These are phyloP conservation scores for Clunio marinus DNA, from an alignment of 2,888 invertebrate species.

Conservation along the genomic window DNA sequence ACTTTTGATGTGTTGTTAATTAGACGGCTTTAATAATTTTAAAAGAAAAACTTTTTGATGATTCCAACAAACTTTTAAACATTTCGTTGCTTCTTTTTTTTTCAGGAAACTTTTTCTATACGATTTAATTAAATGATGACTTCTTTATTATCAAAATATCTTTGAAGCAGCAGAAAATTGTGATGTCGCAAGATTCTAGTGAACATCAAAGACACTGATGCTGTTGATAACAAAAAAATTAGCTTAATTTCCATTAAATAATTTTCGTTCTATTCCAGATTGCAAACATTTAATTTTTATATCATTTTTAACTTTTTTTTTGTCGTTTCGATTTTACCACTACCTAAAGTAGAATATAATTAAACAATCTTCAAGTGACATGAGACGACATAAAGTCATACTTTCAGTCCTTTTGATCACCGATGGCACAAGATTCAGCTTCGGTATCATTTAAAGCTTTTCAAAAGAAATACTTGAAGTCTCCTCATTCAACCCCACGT, in stretches of 20 bases:
- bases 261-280: background rate
- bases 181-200: background rate
- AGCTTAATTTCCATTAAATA: background rate
- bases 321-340: background rate
- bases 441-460: no score
- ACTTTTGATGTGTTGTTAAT: no score
- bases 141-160: conserved; percentile 2
- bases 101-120: conserved; percentile 9
- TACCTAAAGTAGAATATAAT: background rate
- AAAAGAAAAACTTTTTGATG: no score
- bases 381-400: no score
- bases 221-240: background rate
- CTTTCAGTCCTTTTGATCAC: no score
- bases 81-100: no score
- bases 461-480: no score
- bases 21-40: no score
- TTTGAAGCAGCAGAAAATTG: conserved; percentile 10
- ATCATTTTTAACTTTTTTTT: conserved; percentile 1
- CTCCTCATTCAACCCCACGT: no score
- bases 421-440: no score
- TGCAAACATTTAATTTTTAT: background rate
- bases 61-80: no score
- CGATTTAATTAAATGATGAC: background rate
- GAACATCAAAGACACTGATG: background rate
- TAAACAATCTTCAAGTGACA: background rate